Conservation (phyloP, 1,140 invertebrate genomes). For the Drosophila miranda region DNA sequence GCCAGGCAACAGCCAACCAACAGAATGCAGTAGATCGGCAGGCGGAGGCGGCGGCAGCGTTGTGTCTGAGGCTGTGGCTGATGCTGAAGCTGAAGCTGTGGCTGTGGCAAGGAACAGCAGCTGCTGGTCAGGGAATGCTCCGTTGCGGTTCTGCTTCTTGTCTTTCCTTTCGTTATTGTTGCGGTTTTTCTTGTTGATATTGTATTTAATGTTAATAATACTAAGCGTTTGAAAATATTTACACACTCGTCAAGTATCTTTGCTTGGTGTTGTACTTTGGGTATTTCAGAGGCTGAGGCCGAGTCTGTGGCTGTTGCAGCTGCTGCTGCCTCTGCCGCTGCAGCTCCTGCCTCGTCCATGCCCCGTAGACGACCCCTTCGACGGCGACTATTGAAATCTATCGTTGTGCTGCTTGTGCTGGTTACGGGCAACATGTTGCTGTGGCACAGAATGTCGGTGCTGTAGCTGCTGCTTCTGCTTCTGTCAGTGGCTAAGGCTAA, state of each 20-base stretch:
- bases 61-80: slow-evolving; percentile 36
- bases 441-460: slow-evolving; percentile 36
- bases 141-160: slow-evolving; percentile 36
- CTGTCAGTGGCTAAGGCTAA: no score
- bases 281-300: slow-evolving; percentile 29
- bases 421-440: slow-evolving; percentile 51
- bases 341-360: slow-evolving; percentile 20
- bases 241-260: slow-evolving; percentile 74
- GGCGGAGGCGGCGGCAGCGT: slow-evolving; percentile 39
- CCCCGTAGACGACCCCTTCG: slow-evolving; percentile 75
- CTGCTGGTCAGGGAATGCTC: background rate
- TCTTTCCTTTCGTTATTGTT: slow-evolving; percentile 48
- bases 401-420: slow-evolving; percentile 66
- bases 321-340: slow-evolving; percentile 28
- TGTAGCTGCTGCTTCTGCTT: slow-evolving; percentile 28
- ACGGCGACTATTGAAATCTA: slow-evolving; percentile 81
- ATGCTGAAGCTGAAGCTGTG: slow-evolving; percentile 28
- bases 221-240: slow-evolving; percentile 79
- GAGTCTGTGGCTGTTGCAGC: background rate
- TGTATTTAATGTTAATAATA: slow-evolving; percentile 76
- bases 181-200: slow-evolving; percentile 46
- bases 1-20: slow-evolving; percentile 51
- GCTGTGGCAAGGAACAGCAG: slow-evolving; percentile 1
- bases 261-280: slow-evolving; percentile 58
- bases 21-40: slow-evolving; percentile 48